These are phyloP conservation scores for Philypnodon macrostomus DNA, from an alignment of 2,797 vertebrate species.

Conservation along the genomic window DNA sequence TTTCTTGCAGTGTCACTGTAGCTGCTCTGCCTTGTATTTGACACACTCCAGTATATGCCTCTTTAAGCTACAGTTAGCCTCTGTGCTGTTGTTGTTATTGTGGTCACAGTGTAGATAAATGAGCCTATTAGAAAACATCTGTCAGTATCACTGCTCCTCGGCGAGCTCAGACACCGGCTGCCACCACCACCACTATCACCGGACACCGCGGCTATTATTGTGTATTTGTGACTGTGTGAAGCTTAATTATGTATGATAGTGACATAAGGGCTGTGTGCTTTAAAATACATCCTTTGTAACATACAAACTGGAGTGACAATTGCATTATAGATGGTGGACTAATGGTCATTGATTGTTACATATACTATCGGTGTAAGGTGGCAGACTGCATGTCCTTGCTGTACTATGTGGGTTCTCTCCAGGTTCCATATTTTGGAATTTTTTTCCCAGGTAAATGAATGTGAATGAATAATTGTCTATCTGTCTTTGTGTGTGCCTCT, in stretches of 20 bases:
- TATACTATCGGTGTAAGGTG: no score
- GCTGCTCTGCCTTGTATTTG: not conserved
- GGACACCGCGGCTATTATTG: constrained; percentile 28
- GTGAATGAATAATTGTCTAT: no score
- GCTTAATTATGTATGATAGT: constrained; percentile 51
- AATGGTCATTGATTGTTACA: not conserved
- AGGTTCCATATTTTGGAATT: no score
- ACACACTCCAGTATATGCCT: constrained; percentile 7
- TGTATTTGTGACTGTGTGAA: constrained; percentile 18
- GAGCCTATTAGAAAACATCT: constrained; percentile 68
- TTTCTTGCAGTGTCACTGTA: constrained; percentile 10
- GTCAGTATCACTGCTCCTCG: constrained; percentile 55
- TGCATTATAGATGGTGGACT: not conserved
- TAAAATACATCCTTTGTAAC: constrained; percentile 15
- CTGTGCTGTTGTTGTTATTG: constrained; percentile 43
- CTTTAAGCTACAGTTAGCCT: constrained; percentile 10
- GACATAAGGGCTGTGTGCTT: constrained; percentile 24
- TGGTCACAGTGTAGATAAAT: constrained; percentile 71
- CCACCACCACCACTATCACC: constrained; percentile 43
- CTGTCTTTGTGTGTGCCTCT: no score
- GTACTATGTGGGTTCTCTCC: no score
- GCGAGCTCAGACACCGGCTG: constrained; percentile 47
- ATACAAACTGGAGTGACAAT: constrained; percentile 8
- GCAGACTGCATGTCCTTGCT: no score
- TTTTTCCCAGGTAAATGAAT: no score